Base-by-base conservation (phyloP, 1,140 invertebrate genomes). In the Onthophagus taurus region DNA sequence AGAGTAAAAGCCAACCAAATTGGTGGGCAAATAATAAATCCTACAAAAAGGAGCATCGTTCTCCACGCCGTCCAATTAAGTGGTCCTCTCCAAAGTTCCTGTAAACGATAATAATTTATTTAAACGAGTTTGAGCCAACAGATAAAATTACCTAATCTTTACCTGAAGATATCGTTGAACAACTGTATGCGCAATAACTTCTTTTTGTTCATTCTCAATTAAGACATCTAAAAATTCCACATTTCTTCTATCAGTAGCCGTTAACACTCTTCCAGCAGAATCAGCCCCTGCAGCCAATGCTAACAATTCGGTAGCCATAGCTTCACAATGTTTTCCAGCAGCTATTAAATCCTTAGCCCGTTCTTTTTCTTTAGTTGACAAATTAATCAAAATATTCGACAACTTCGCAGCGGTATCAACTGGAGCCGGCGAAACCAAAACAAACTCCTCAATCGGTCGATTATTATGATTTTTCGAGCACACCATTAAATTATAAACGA, bases 141-240 rank as follows among this genome's bases (percentile, higher is more conserved):
- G 19, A 20, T 11, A 36, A 36, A 68, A 64, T 69, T 71, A 71
- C 68, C 67, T 69, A 70, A 61, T 65, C 66, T 73, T 76, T 72
- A 83, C 81, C 78, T 85, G 82, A 42, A 91, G 72, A 68, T 90
- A 89, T 60, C 86, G 76, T 63, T 91, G 87, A 21, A 91, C 87
- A 31, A 89, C 85, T 2, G 85, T 88, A 59, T 89, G 86, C 5
- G 86, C 85, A 50, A 90, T 89, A 1, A 97, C 93, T 71, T 95
- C 90, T 64, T 98, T 98, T 61, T 97, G 94, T 65, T 98, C 93
- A 61, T 95, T 94, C 66, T 99, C 95, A 51, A 99, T 98, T 5
- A 99, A 73, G 0, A 99, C 90, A 63, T 99, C 96, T 26, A 99
- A 70, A 66, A 99, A 95, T 59, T 94, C 91, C 24, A 90, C 83